phyloP scores from a whole-genome alignment of 2,888 invertebrate species.

The Agrypnus murinus region DNA sequence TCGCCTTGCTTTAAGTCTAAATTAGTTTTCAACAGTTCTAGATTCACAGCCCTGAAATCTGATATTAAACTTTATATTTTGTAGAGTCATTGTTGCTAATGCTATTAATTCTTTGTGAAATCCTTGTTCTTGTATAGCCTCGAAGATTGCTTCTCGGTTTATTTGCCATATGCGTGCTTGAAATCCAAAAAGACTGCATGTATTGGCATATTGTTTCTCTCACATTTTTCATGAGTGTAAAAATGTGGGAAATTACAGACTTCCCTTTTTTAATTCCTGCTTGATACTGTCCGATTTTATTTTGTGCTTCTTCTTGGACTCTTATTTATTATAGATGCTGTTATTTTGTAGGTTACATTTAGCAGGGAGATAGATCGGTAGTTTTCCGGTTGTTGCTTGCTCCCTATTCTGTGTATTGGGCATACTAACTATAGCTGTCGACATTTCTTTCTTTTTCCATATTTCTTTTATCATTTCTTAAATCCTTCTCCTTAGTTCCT shows the following conservation, averaged over 20 bases:
- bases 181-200: no score
- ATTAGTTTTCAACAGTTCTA: conserved; percentile 1
- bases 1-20: conserved; percentile 6
- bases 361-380: not conserved
- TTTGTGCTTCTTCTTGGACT: conserved; percentile 1
- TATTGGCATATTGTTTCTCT: conserved; percentile 7
- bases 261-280: conserved; percentile 6
- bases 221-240: conserved; percentile 14
- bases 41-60: conserved; percentile 4
- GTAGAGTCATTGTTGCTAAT: not conserved
- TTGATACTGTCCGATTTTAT: conserved; percentile 6
- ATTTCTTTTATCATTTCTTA: conserved; percentile 2
- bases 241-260: conserved; percentile 5
- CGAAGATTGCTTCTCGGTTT: not conserved
- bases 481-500: not conserved
- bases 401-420: conserved; percentile 8
- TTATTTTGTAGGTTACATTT: no score
- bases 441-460: no score
- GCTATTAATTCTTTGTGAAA: no score
- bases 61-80: conserved; percentile 8
- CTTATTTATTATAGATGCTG: conserved; percentile 2
- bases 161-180: conserved; percentile 3
- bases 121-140: not conserved
- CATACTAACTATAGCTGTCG: not conserved
- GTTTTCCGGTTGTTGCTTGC: conserved; percentile 2